Evolutionary conservation across 1,140 invertebrate genomes (phyloP), one percentile per base, ranked within the genome.

Genomic region (Andrena cerasifolii): DNA sequence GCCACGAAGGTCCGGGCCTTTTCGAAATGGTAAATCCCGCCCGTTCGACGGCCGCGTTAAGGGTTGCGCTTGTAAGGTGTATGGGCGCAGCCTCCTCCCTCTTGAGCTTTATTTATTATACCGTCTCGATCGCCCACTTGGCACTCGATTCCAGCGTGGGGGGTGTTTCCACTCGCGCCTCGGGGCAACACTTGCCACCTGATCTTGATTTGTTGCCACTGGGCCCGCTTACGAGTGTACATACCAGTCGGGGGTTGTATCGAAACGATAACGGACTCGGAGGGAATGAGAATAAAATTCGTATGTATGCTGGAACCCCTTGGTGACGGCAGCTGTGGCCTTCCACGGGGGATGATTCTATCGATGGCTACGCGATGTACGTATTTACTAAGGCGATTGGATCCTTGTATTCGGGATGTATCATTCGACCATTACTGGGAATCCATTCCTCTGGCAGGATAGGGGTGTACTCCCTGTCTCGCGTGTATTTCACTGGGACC

Each of bases 131-230:
- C 36, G 59, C 7, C 31, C 26, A 33, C 24, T 36, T 31, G 75
- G 14, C 54, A 45, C 26, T 59, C 77, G 61, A 74, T 51, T 72
- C 28, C 51, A 14, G 16, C 7, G 12, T 2, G n/a, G 21, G 28
- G 58, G 33, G 56, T 59, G 31, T 28, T 14, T 28, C 43, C 14
- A 51, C 51, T 16, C 45, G 18, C 24, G 16, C 36, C 21, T 12
- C 26, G 33, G n/a, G n/a, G 18, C 63, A 51, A 43, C 16, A 26
- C 21, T 47, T 40, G 40, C n/a, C 21, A 33, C n/a, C 28, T 61
- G 78, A 79, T 75, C 79, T 53, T 78, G 75, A 80, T 80, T 80
- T 80, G 75, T 78, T 40, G 73, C 67, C 40, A n/a, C 1, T n/a
- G 14, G 14, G 6, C 18, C 14, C 21, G 49, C 31, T 24, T 26